phyloP scores from a whole-genome alignment of 2,797 vertebrate genomes.

The Xerus rutilus region DNA sequence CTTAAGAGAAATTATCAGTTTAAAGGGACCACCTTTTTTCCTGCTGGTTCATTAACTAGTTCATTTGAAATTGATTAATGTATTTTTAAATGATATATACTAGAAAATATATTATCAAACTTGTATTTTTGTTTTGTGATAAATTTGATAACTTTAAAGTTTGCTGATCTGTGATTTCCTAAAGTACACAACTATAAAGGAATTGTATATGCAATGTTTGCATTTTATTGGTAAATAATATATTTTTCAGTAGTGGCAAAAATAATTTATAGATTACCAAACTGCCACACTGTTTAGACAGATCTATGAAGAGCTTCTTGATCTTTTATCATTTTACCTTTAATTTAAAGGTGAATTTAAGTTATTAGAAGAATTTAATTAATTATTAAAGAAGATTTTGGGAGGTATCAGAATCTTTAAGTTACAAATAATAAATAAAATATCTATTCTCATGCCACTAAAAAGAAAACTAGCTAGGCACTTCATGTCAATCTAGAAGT shows the following conservation, averaged over 20 bases:
- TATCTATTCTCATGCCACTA: neutral
- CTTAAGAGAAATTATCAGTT: neutral
- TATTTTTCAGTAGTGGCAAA: neutral
- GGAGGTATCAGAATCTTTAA: slow-evolving; percentile 78
- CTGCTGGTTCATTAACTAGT: slow-evolving; percentile 1
- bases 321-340: slow-evolving; percentile 4
- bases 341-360: slow-evolving; percentile 67
- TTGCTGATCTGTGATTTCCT: neutral
- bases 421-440: slow-evolving; percentile 72
- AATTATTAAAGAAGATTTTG: slow-evolving; percentile 72
- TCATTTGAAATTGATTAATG: slow-evolving; percentile 31
- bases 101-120: slow-evolving; percentile 7
- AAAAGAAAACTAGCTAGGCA: neutral
- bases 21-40: neutral
- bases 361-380: slow-evolving; percentile 72
- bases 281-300: neutral
- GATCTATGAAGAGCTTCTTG: neutral
- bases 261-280: neutral
- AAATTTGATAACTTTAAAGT: neutral
- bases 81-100: slow-evolving; percentile 18
- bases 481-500: slow-evolving; percentile 48
- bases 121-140: slow-evolving; percentile 38
- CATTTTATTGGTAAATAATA: neutral
- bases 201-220: neutral
- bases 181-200: neutral